A percentile compares a stretch with the other conserved stretches of the same genome.
These are phyloP conservation scores for Steatocranus sp. DNA, from an alignment of 2,797 vertebrate genomes.

Conservation along the genomic window DNA sequence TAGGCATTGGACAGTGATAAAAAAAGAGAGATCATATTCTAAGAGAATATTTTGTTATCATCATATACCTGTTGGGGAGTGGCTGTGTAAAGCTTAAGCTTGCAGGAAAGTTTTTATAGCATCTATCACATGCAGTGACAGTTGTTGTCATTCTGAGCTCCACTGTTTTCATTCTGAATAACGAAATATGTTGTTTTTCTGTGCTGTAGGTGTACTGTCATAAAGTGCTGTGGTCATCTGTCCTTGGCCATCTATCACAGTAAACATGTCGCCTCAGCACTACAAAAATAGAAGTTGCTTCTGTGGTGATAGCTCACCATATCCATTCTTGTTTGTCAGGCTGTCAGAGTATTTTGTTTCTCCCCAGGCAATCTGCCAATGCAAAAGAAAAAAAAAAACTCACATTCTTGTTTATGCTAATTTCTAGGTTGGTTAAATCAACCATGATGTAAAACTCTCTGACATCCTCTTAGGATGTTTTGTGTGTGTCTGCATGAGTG, in stretches of 20 bases:
- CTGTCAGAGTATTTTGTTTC: conserved; percentile 35
- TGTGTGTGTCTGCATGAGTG: background rate
- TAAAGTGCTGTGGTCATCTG: conserved; percentile 6
- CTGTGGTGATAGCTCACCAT: conserved; percentile 17
- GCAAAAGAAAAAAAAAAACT: background rate
- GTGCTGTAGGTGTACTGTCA: background rate
- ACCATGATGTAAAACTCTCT: background rate
- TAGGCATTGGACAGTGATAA: background rate
- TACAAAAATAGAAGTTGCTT: conserved; percentile 23
- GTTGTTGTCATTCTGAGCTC: background rate
- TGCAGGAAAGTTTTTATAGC: background rate
- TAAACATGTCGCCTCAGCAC: conserved; percentile 39
- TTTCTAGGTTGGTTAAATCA: conserved; percentile 20
- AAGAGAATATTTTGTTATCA: background rate
- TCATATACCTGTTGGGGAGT: background rate
- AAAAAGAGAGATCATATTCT: background rate
- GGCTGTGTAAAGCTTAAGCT: background rate
- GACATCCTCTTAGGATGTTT: background rate
- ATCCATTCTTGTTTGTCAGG: conserved; percentile 39
- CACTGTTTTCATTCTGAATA: background rate
- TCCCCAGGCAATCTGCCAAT: conserved; percentile 1
- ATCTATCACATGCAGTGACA: background rate
- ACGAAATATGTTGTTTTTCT: background rate
- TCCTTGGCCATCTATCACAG: background rate
- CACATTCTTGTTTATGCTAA: conserved; percentile 22